A percentile compares a stretch with the other conserved stretches of the same genome.
phyloP scores from a whole-genome alignment of 2,113 vertebrate species.

The Scomber colias region DNA sequence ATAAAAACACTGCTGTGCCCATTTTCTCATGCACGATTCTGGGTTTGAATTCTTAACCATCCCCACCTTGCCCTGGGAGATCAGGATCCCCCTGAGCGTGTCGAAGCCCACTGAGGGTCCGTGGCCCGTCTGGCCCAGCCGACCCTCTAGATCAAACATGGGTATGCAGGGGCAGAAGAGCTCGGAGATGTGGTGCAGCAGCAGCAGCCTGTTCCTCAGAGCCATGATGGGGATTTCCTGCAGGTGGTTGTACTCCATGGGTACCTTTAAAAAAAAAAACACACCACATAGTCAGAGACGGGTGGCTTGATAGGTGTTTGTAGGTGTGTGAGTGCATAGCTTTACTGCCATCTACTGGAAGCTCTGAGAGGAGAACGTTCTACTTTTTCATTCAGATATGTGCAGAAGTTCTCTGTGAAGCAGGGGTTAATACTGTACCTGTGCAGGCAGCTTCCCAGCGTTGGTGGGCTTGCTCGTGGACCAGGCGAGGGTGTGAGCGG shows the following conservation, averaged over 20 bases:
- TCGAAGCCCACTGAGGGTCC: constrained; percentile 96
- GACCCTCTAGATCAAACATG: constrained; percentile 98
- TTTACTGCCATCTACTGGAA: constrained; percentile 69
- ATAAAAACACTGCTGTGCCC: background rate
- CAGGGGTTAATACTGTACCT: constrained; percentile 82
- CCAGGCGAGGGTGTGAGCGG: constrained; percentile 97
- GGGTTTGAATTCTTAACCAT: accelerated
- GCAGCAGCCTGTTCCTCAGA: constrained; percentile 93
- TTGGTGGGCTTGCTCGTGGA: constrained; percentile 98
- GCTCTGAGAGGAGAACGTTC: background rate
- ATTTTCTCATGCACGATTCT: background rate
- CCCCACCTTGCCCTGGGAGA: constrained; percentile 97
- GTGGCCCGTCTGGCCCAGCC: constrained; percentile 92
- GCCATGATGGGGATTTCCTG: constrained; percentile 95
- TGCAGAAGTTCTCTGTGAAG: background rate
- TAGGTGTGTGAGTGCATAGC: background rate
- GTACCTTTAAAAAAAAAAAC: constrained; percentile 85
- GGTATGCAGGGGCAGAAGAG: constrained; percentile 99
- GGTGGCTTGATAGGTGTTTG: background rate
- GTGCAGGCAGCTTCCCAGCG: constrained; percentile 94
- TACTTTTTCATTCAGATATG: background rate
- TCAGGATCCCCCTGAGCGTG: constrained; percentile 94
- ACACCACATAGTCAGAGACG: background rate
- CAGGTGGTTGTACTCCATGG: constrained; percentile 99
- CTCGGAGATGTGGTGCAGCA: constrained; percentile 97